These are phyloP conservation scores for Rhombomys opimus DNA, from an alignment of 2,113 vertebrate genomes.

Conservation along the genomic window DNA sequence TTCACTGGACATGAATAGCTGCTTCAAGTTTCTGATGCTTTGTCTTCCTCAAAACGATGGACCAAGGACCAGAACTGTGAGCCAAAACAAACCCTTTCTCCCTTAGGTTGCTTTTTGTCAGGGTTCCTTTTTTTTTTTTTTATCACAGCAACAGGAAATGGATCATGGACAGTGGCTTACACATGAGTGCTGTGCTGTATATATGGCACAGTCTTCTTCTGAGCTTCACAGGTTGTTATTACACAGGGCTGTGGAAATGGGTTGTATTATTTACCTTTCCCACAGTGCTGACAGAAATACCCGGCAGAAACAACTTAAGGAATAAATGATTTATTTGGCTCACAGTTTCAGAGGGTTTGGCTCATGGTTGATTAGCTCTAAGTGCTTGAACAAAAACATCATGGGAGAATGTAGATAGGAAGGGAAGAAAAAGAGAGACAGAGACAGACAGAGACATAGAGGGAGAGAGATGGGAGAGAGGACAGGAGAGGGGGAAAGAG, in stretches of 20 bases:
- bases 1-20: neutral
- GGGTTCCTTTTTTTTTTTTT: neutral
- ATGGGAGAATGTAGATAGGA: neutral
- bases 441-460: neutral
- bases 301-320: neutral
- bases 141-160: neutral
- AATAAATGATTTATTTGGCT: neutral
- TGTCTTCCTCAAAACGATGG: neutral
- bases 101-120: neutral
- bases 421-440: neutral
- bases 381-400: neutral
- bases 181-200: neutral
- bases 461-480: neutral
- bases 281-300: neutral
- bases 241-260: neutral
- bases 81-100: neutral
- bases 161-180: neutral
- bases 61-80: neutral
- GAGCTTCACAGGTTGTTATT: neutral
- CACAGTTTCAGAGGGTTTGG: neutral
- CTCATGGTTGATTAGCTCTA: neutral
- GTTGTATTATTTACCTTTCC: neutral
- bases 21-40: neutral
- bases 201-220: neutral
- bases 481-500: neutral